Evolutionary conservation across 2,888 invertebrate species (phyloP), one percentile per base, ranked within the genome.

Genomic region (Coelinius sp.): DNA sequence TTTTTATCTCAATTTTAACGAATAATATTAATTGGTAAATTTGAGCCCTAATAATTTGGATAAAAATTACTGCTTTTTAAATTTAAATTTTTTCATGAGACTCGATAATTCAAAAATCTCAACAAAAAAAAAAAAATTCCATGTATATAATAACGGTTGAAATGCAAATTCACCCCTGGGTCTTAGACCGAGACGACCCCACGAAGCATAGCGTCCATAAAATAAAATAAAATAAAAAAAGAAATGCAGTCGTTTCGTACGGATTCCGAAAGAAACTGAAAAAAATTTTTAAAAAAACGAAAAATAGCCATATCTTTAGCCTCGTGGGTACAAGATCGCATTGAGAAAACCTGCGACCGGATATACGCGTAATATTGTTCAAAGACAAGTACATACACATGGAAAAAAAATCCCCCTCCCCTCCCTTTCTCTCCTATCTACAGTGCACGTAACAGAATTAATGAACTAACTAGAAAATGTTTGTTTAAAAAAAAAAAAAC

Each of bases 381-480:
- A 63, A 24, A 52, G 3, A 68, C 24, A 65, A 17, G 35, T 12
- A 14, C 24, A 63, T 65, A 68, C 64, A 70, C 62, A 73, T 71
- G 66, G 70, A 76, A 72, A 76, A 74, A 74, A 74, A 35, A 35
- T 10, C 35, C 8, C 10, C 5, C 10, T 1, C 8, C 35, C 10
- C 35, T 2, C n/a, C 24, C 14, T 7, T 27, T 14, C 8, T 0
- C 17, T 22, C 22, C 52, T 56, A 24, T 56, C 25, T 17, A 27
- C 14, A 14, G 27, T 27, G 74, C 75, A 74, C 69, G 74, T 75
- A 64, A 62, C 73, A 76, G 82, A 83, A 85, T 84, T 85, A 86
- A 85, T 84, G 83, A 85, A 83, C 83, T 84, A 84, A 84, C 82
- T 81, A 82, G 83, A 77, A 81, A 78, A 78, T 74, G 38, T 31